Conservation (phyloP, 1,140 invertebrate genomes). For the Eupeodes corollae region DNA sequence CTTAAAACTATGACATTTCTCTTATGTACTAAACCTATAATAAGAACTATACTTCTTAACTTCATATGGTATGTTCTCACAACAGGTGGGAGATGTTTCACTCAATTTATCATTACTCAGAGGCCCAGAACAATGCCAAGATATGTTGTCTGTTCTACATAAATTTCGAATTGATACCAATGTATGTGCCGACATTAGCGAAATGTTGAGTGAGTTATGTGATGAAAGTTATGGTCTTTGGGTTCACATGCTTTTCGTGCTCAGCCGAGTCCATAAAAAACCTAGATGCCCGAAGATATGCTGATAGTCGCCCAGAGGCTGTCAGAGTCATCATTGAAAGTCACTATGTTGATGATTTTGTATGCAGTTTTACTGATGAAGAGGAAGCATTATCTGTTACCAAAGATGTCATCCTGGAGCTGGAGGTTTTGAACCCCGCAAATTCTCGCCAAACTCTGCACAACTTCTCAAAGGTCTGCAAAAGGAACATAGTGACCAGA, state of each 20-base stretch:
- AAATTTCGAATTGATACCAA: conserved; percentile 19
- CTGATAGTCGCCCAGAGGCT: conserved; percentile 8
- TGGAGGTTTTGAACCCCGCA: conserved; percentile 9
- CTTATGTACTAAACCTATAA: too few species aligned
- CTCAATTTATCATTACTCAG: conserved; percentile 15
- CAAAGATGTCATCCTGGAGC: conserved; percentile 7
- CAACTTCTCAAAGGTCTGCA: not conserved
- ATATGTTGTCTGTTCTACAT: conserved; percentile 17
- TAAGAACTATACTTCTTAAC: too few species aligned
- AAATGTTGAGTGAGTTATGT: conserved; percentile 27
- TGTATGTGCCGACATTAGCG: conserved; percentile 18
- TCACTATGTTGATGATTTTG: conserved; percentile 33
- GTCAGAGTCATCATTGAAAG: conserved; percentile 16
- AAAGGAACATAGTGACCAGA: not conserved
- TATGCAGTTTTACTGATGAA: conserved; percentile 4
- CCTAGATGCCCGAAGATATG: conserved; percentile 12
- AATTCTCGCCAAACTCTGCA: too few species aligned
- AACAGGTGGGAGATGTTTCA: conserved; percentile 5
- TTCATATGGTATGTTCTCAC: too few species aligned
- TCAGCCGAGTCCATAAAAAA: conserved; percentile 15
- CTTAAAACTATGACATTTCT: too few species aligned
- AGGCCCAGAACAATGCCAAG: conserved; percentile 17
- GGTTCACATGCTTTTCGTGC: conserved; percentile 17
- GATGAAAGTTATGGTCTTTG: conserved; percentile 26
- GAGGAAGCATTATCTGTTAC: conserved; percentile 8